Conservation (phyloP, 92 coral and sea anemone species). For the Bergia puertoricense region DNA sequence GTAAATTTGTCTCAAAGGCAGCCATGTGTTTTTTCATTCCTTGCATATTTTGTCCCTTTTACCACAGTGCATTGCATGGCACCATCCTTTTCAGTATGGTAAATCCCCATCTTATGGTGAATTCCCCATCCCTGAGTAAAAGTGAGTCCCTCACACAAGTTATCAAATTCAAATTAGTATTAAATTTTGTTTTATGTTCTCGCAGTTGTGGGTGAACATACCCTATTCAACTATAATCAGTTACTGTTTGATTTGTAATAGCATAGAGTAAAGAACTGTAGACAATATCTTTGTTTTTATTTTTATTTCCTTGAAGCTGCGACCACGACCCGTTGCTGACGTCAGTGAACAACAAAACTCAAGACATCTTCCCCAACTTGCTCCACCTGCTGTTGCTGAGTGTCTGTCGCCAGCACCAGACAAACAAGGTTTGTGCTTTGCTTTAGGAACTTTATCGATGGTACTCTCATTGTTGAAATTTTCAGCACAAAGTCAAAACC, state of each 20-base stretch:
- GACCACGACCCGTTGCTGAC: slow-evolving; percentile 35
- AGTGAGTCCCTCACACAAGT: too few relatives aligned
- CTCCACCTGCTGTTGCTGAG: slow-evolving; percentile 33
- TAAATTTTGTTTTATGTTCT: background rate
- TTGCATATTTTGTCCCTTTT: too few relatives aligned
- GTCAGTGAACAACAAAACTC: slow-evolving; percentile 39
- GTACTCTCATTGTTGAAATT: background rate
- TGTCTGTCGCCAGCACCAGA: slow-evolving; percentile 44
- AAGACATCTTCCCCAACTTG: slow-evolving; percentile 39
- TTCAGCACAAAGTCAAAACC: too few relatives aligned
- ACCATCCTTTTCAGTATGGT: too few relatives aligned
- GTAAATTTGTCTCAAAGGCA: too few relatives aligned
- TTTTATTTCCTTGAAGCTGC: slow-evolving; percentile 14
- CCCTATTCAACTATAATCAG: too few relatives aligned
- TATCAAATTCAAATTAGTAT: too few relatives aligned
- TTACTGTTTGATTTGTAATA: background rate
- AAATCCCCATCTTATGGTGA: too few relatives aligned
- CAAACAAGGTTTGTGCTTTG: slow-evolving; percentile 7
- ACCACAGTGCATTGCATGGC: too few relatives aligned
- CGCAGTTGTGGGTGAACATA: background rate
- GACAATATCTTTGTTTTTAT: too few relatives aligned
- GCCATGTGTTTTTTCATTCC: too few relatives aligned
- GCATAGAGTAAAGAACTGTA: background rate
- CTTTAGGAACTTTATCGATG: background rate
- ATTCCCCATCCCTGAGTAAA: too few relatives aligned